These are phyloP conservation scores for Megalopta genalis DNA, from an alignment of 1,140 invertebrate species.

Conservation along the genomic window DNA sequence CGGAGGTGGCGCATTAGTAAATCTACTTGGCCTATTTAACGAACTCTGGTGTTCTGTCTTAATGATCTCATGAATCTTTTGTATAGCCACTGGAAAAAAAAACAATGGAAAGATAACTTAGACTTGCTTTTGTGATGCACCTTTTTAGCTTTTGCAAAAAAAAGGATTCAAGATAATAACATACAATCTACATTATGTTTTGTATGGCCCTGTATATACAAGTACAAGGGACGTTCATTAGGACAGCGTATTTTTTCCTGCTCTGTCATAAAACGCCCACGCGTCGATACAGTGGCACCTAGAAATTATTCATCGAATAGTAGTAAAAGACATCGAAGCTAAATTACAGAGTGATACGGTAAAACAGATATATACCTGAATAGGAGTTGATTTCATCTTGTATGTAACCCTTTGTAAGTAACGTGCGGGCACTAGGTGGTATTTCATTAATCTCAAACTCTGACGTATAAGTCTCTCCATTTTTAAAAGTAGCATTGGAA, in stretches of 20 bases:
- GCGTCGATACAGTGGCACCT: slow-evolving; percentile 84
- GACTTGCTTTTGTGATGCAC: background rate
- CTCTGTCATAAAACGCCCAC: slow-evolving; percentile 83
- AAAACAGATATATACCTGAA: slow-evolving; percentile 68
- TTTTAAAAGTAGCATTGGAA: slow-evolving; percentile 76
- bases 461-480: slow-evolving; percentile 79
- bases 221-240: slow-evolving; percentile 82
- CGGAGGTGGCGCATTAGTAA: slow-evolving; percentile 80
- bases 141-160: background rate
- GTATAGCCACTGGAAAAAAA: slow-evolving; percentile 81
- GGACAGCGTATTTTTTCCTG: slow-evolving; percentile 81
- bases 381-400: slow-evolving; percentile 83
- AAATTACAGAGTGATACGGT: background rate
- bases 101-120: slow-evolving; percentile 34
- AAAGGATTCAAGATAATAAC: slow-evolving; percentile 56
- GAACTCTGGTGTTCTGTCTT: slow-evolving; percentile 78
- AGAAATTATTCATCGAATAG: slow-evolving; percentile 53
- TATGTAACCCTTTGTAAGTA: slow-evolving; percentile 83
- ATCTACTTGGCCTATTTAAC: slow-evolving; percentile 78
- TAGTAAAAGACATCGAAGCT: slow-evolving; percentile 1
- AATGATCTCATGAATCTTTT: slow-evolving; percentile 84
- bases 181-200: slow-evolving; percentile 83
- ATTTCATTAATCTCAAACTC: slow-evolving; percentile 86
- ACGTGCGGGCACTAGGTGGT: slow-evolving; percentile 82
- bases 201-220: slow-evolving; percentile 83